Base-by-base conservation (phyloP, 2,888 invertebrate genomes). In the Drosophila antonietae region DNA sequence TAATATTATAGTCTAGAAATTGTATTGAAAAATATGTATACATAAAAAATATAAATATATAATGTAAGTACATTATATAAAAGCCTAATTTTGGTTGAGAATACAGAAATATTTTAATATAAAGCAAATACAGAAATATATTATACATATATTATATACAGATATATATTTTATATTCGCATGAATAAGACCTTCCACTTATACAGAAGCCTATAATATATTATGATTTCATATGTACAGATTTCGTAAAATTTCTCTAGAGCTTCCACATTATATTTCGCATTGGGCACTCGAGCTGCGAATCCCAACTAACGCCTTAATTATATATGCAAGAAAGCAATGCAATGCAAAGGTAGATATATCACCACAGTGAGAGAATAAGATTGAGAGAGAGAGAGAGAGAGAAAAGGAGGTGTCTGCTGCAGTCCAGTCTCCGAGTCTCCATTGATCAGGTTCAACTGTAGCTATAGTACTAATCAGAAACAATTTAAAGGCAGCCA, bases 261-360 rank as follows among this genome's bases (percentile, higher is more conserved):
- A 39, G 15, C 3, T 9, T 9, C 41, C 1, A 41, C 20, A 12
- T 23, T n/a, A 12, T 10, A 44, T 72, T 81, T 64, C 52, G 39
- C 59, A 84, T 56, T 64, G 67, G 84, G 82, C 63, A 69, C 49
- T 55, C 56, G 15, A 3, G 33, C 1, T 39, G 28, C 59, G 28
- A 44, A 20, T 35, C 52, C 10, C 23, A 67, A 53, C 69, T 72
- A 81, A 78, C 82, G 59, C 71, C 82, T 88, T 89, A 89, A 84
- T 84, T 84, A 88, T 89, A 89, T 84, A 84, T 89, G 89, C 88
- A 84, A 72, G 73, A 72, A 60, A n/a, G n/a, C n/a, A n/a, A n/a
- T n/a, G n/a, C n/a, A n/a, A 71, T 73, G 80, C 88, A 81, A 76
- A 81, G 76, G 65, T 82, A 84, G 84, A 84, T 89, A 87, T 84